Percentiles rank a stretch among this genome's conserved stretches.
Evolutionary conservation across 2,113 vertebrate genomes (phyloP).

Genomic region (Lepus europaeus): DNA sequence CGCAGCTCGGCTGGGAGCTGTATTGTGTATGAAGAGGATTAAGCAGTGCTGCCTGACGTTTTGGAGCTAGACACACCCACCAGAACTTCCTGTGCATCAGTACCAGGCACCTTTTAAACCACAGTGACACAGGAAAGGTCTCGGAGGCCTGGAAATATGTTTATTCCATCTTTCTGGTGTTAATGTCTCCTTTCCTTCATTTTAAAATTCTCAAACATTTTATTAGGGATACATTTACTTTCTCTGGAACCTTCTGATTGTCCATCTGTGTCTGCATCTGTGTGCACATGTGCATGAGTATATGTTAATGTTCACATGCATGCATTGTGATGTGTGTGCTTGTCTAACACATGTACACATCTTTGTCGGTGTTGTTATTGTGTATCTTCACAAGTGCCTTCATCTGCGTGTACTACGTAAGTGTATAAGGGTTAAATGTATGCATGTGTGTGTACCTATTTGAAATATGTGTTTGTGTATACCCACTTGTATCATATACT

Average conservation of each 20-base stretch:
- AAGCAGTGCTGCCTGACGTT: background rate
- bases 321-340: background rate
- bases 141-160: background rate
- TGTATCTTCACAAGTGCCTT: background rate
- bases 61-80: slow-evolving; percentile 10
- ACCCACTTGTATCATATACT: no score
- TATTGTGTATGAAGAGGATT: slow-evolving; percentile 44
- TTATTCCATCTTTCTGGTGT: no score
- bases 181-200: background rate
- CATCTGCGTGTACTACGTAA: background rate
- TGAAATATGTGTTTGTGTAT: background rate
- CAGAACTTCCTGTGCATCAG: background rate
- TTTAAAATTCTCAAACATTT: background rate
- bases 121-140: background rate
- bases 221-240: background rate
- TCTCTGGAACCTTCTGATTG: background rate
- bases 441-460: background rate
- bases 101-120: background rate
- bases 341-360: background rate
- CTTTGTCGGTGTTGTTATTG: background rate
- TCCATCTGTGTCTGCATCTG: background rate
- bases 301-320: background rate
- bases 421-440: no score
- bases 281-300: background rate
- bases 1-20: background rate